A percentile compares a stretch with the other conserved stretches of the same genome.
Evolutionary conservation across 2,113 vertebrate species (phyloP).

Genomic region (Columba janthina): DNA sequence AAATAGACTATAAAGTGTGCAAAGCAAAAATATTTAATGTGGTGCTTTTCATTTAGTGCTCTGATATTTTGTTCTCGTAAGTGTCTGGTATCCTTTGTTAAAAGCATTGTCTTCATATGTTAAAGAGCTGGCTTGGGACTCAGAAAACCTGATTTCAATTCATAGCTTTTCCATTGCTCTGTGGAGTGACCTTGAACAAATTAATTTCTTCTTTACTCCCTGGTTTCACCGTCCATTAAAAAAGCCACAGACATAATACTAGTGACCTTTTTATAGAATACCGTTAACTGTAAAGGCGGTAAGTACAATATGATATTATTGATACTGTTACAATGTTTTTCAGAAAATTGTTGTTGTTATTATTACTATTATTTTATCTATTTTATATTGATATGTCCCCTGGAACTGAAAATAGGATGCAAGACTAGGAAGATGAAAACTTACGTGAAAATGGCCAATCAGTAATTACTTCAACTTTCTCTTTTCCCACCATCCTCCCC

Average conservation of each 20-base stretch:
- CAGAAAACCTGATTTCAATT: neutral
- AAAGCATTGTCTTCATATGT: neutral
- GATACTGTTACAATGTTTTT: neutral
- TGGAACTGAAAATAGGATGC: neutral
- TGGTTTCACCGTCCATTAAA: neutral
- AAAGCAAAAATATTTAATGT: neutral
- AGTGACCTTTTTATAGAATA: neutral
- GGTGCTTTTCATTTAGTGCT: neutral
- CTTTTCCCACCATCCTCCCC: neutral
- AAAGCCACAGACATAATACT: neutral
- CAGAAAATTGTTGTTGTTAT: neutral
- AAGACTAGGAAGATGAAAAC: neutral
- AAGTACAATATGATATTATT: neutral
- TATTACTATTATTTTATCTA: neutral
- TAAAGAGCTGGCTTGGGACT: neutral
- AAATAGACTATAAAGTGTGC: neutral
- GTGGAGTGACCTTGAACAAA: constrained; percentile 27
- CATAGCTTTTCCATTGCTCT: neutral
- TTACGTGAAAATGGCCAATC: neutral
- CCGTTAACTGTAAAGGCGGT: neutral
- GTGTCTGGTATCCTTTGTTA: neutral
- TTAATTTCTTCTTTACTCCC: neutral
- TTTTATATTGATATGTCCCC: neutral
- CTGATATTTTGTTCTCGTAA: neutral
- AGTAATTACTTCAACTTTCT: neutral